Evolutionary conservation across 1,140 invertebrate species (phyloP).

Genomic region (Hirudo medicinalis): DNA sequence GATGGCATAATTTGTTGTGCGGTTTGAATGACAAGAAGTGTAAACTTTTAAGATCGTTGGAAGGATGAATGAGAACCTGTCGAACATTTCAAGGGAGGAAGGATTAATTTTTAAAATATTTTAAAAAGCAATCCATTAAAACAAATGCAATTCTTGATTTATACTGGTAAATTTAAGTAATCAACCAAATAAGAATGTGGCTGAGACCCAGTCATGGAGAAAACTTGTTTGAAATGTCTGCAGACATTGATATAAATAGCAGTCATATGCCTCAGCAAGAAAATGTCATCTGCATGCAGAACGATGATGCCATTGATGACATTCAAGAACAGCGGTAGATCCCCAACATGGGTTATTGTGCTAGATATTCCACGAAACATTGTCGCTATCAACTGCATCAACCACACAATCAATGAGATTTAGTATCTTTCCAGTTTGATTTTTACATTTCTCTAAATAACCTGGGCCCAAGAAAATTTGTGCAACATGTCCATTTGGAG

Average conservation of each 20-base stretch:
- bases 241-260: slow-evolving; percentile 94
- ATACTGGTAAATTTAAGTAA: too few relatives aligned
- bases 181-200: too few relatives aligned
- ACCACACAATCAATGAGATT: neutral
- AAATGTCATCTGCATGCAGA: slow-evolving; percentile 86
- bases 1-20: slow-evolving; percentile 76
- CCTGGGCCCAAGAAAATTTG: slow-evolving; percentile 91
- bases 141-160: too few relatives aligned
- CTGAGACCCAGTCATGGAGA: slow-evolving; percentile 79
- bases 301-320: slow-evolving; percentile 93
- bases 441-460: slow-evolving; percentile 27
- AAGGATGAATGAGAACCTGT: slow-evolving; percentile 85
- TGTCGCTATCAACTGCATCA: slow-evolving; percentile 62
- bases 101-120: slow-evolving; percentile 14
- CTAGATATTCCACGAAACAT: slow-evolving; percentile 99
- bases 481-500: slow-evolving; percentile 87
- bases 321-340: slow-evolving; percentile 93
- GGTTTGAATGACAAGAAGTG: slow-evolving; percentile 90
- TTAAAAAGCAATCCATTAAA: too few relatives aligned
- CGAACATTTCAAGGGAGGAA: neutral
- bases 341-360: slow-evolving; percentile 91
- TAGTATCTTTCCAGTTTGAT: neutral
- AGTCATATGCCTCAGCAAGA: slow-evolving; percentile 85
- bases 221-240: slow-evolving; percentile 96
- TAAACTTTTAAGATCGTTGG: slow-evolving; percentile 90